phyloP scores from a whole-genome alignment of 2,113 vertebrate genomes.

The Greenwoodochromis staneri region DNA sequence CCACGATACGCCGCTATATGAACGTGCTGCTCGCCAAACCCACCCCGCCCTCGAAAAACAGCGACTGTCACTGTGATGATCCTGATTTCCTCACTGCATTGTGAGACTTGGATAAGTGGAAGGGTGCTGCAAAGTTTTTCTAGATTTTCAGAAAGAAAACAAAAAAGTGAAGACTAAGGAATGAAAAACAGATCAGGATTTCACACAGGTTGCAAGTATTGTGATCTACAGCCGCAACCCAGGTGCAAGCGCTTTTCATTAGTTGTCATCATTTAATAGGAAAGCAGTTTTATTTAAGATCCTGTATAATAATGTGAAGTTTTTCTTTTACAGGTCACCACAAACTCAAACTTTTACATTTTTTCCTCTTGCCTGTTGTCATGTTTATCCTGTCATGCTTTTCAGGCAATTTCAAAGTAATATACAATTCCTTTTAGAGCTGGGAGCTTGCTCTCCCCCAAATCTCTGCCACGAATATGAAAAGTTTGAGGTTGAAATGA shows the following conservation, averaged over 20 bases:
- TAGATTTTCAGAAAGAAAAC: not conserved
- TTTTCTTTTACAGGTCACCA: not conserved
- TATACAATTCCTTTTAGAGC: not conserved
- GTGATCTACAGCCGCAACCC: not conserved
- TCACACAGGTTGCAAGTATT: not conserved
- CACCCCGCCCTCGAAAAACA: not conserved
- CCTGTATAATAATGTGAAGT: not conserved
- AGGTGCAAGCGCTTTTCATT: not conserved
- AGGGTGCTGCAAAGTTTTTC: not conserved
- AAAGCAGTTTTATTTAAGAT: not conserved
- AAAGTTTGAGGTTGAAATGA: not conserved
- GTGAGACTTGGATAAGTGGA: not conserved
- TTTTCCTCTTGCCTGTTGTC: not conserved
- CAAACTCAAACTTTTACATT: not conserved
- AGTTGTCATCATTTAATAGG: not conserved
- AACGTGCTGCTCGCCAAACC: not conserved
- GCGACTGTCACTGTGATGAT: not conserved
- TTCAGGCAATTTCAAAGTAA: not conserved
- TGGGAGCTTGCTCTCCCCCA: not conserved
- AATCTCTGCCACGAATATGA: not conserved
- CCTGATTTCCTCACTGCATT: not conserved
- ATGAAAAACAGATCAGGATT: not conserved
- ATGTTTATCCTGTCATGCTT: not conserved
- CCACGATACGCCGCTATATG: not conserved
- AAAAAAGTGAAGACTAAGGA: rapidly evolving